Base-by-base conservation (phyloP, 1,140 invertebrate genomes). In the Bradysia coprophila region DNA sequence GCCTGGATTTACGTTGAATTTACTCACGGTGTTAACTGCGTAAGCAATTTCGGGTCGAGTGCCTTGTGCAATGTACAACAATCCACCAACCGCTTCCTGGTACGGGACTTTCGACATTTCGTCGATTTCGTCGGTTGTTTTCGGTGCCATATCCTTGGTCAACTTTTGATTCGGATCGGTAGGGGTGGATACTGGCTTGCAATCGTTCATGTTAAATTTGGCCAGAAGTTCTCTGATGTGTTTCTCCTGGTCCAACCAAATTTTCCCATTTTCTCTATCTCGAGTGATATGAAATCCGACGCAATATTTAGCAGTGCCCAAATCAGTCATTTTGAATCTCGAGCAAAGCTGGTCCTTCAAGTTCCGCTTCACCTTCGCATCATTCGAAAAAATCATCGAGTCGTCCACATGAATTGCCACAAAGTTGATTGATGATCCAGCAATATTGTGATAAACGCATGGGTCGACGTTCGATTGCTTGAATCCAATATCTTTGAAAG, bases 221-320 rank as follows among this genome's bases (percentile, higher is more conserved):
- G 52, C 40, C 16, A 63, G 31, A 21, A 64, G 40, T 42, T 54
- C 49, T 42, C 54, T 34, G 21, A 58, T 57, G 48, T 63, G 57
- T 15, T 46, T 28, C 37, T 47, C 47, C 42, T 62, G 59, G 47
- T 52, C 48, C 38, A 64, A 38, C 28, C 39, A 42, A 21, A 63
- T 51, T 46, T 47, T 28, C 6, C 24, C 24, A 20, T 18, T 19
- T 21, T n/a, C n/a, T n/a, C 28, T 45, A 34, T 43, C 19, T 32
- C n/a, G n/a, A n/a, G n/a, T n/a, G n/a, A n/a, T n/a, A n/a, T n/a
- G n/a, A 20, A 57, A 54, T 9, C 57, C 55, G 38, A 62, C 45
- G 46, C 43, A 59, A 40, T 51, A 32, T 23, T 49, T 44, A 21
- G 49, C 47, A 42, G 39, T 19, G 10, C 43, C 50, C 4, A 41